Base-by-base conservation (phyloP, 2,797 vertebrate genomes). In the Anomalospiza imberbis region DNA sequence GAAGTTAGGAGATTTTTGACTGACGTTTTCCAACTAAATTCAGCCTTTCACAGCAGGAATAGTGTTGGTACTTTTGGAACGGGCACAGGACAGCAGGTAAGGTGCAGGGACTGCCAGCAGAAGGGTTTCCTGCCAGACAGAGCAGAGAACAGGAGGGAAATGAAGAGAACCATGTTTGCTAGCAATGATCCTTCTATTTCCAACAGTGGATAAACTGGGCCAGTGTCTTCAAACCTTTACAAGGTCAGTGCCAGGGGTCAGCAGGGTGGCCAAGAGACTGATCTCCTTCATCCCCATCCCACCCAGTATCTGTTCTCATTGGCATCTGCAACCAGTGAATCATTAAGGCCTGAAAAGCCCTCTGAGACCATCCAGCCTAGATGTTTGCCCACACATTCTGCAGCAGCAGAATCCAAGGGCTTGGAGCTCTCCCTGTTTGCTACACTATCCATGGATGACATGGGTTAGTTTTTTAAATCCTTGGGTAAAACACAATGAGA, bases 301-400 rank as follows among this genome's bases (percentile, higher is more conserved):
- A 48, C 8, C 24, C 14, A 32, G 9, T 25, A 32, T 7, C 10
- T 0, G 0, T 29, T 55, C 34, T 44, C 42, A 68, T 42, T 12
- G 1, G n/a, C 5, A 1, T 12, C n/a, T 76, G 22, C 2, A 3
- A 3, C 7, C 36, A 36, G 8, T 9, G 57, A 26, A 18, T 18
- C 17, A 13, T 21, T 13, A 21, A 34, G 65, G 8, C 16, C 62
- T 66, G 36, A 13, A 40, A 77, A 63, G 10, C 5, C 20, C 17
- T 55, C 29, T 29, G 13, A 40, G n/a, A 36, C 15, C 57, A 51
- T 6, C 17, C 45, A 63, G 17, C 18, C 50, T 36, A 21, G 12
- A 5, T 6, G 18, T 40, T 70, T 31, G 13, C 19, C 20, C 73
- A 58, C 7, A 17, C 25, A 26, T 31, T 42, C 74, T 72, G 48